A percentile compares a stretch with the other conserved stretches of the same genome.
Conservation (phyloP, 1,140 invertebrate genomes). For the Solenopsis fugax region DNA sequence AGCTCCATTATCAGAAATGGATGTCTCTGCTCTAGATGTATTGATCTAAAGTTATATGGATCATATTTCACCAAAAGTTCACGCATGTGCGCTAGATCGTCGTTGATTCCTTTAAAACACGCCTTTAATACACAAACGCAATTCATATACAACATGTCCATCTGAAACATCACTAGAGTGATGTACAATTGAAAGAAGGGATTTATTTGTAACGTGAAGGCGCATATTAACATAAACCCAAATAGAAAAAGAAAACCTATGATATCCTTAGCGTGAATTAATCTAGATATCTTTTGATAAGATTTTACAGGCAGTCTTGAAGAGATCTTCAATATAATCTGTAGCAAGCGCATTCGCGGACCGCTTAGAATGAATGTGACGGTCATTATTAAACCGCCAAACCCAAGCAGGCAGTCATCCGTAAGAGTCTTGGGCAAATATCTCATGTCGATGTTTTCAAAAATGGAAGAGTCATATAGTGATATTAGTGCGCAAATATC, state of each 20-base stretch:
- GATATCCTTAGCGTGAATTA: background rate
- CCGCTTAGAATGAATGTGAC: background rate
- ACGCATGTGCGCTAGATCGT: constrained; percentile 52
- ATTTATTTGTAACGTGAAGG: no score
- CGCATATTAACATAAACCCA: no score
- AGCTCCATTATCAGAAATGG: constrained; percentile 77
- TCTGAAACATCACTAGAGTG: no score
- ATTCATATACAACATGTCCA: constrained; percentile 80
- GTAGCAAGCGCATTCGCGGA: background rate
- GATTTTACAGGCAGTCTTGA: background rate
- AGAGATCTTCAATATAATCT: background rate
- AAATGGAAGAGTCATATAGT: constrained; percentile 72
- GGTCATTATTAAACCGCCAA: background rate
- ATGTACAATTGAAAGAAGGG: no score
- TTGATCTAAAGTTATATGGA: constrained; percentile 68
- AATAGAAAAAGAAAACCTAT: no score
- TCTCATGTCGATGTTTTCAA: constrained; percentile 7
- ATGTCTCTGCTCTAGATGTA: constrained; percentile 73
- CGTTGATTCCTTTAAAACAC: constrained; percentile 76
- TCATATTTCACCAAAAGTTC: constrained; percentile 47
- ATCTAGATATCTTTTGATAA: background rate
- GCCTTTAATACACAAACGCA: constrained; percentile 68
- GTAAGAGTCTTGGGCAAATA: constrained; percentile 69
- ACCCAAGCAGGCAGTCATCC: constrained; percentile 66
- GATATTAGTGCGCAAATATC: background rate